Conservation (phyloP, 2,888 invertebrate species). For the Pegoplata infirma region DNA sequence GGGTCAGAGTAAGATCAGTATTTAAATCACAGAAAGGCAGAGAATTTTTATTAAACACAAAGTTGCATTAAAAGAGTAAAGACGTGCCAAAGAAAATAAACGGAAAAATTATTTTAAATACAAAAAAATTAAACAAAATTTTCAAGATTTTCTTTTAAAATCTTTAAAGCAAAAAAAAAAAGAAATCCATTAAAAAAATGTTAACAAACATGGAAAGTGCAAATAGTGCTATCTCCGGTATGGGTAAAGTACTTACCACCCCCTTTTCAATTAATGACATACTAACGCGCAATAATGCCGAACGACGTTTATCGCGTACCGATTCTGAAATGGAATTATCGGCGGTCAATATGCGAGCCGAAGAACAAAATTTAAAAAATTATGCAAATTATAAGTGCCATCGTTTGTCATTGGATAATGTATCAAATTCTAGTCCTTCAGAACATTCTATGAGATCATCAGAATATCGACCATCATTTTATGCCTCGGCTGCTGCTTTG, state of each 20-base stretch:
- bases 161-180: not conserved
- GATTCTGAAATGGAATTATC: slow-evolving; percentile 68
- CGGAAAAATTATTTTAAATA: not conserved
- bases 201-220: slow-evolving; percentile 73
- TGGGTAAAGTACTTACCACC: slow-evolving; percentile 79
- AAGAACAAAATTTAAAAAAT: slow-evolving; percentile 64
- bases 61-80: slow-evolving; percentile 31
- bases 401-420: slow-evolving; percentile 60
- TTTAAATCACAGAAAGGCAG: slow-evolving; percentile 45
- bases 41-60: slow-evolving; percentile 44
- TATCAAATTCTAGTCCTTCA: slow-evolving; percentile 64
- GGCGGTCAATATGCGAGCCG: slow-evolving; percentile 59
- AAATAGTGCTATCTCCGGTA: slow-evolving; percentile 68
- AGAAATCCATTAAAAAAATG: slow-evolving; percentile 66
- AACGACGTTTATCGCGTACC: slow-evolving; percentile 67
- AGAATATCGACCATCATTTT: slow-evolving; percentile 42
- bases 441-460: slow-evolving; percentile 31
- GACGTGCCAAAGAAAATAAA: not conserved
- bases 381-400: slow-evolving; percentile 68
- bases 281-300: slow-evolving; percentile 78
- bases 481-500: slow-evolving; percentile 64
- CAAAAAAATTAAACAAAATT: not conserved
- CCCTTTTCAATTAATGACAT: slow-evolving; percentile 88
- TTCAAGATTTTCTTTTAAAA: not conserved
- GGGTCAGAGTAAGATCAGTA: slow-evolving; percentile 58